Conservation (phyloP, 2,797 vertebrate species). For the Coregonus suidteri region DNA sequence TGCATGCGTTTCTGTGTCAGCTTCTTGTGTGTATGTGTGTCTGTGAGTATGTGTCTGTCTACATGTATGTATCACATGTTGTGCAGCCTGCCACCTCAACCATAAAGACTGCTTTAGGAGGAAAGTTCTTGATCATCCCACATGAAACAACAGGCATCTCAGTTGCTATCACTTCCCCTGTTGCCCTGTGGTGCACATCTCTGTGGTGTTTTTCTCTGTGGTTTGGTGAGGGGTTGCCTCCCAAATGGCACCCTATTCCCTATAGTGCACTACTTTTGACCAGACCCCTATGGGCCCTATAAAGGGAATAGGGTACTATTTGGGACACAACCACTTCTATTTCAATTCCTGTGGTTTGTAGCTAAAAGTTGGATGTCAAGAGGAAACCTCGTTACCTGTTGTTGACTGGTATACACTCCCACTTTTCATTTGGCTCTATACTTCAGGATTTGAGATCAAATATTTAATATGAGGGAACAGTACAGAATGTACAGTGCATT, state of each 20-base stretch:
- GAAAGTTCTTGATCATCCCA: background rate
- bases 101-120: background rate
- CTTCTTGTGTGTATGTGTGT: background rate
- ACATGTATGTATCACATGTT: background rate
- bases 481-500: too few species aligned
- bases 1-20: background rate
- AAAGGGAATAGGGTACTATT: background rate
- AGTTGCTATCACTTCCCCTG: background rate
- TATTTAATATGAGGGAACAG: too few species aligned
- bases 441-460: too few species aligned
- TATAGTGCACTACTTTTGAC: too few species aligned
- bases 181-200: too few species aligned
- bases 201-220: background rate
- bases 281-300: too few species aligned
- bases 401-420: too few species aligned
- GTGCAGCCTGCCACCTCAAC: background rate
- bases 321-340: background rate
- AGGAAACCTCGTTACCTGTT: too few species aligned
- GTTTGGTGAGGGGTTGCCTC: background rate
- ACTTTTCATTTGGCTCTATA: too few species aligned
- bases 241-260: too few species aligned
- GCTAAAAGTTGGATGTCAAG: too few species aligned
- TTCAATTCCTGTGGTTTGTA: too few species aligned
- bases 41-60: background rate
- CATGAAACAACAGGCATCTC: background rate